Percentiles rank a stretch among this genome's conserved stretches.
phyloP scores from a whole-genome alignment of 2,113 vertebrate genomes.

The Pelecanus crispus region DNA sequence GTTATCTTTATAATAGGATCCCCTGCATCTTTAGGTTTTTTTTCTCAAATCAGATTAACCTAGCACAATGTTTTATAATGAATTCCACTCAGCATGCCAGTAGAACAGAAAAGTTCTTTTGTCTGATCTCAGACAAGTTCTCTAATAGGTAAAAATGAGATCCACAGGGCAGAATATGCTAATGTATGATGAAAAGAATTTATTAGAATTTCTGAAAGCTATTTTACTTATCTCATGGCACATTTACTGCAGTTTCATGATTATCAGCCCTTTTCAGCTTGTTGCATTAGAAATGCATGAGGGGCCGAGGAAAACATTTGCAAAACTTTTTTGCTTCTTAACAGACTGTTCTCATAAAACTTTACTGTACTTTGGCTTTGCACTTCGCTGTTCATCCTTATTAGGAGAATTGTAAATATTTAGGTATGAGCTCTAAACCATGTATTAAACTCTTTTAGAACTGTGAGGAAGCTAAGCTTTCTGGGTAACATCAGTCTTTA shows the following conservation, averaged over 20 bases:
- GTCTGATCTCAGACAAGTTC: slow-evolving; percentile 47
- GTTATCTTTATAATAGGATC: neutral
- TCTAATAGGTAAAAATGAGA: slow-evolving; percentile 65
- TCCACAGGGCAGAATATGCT: slow-evolving; percentile 18
- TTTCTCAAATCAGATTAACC: slow-evolving; percentile 32
- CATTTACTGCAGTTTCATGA: slow-evolving; percentile 8
- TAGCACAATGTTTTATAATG: slow-evolving; percentile 8
- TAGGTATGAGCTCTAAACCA: neutral
- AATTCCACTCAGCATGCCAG: slow-evolving; percentile 25
- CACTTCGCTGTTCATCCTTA: neutral
- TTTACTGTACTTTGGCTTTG: neutral
- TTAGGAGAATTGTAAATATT: neutral
- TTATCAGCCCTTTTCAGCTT: slow-evolving; percentile 17
- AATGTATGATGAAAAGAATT: slow-evolving; percentile 38
- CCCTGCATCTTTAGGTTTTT: neutral
- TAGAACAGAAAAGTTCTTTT: slow-evolving; percentile 31
- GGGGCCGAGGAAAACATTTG: neutral
- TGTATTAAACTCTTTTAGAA: neutral
- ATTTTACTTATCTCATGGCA: slow-evolving; percentile 20
- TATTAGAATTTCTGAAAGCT: slow-evolving; percentile 37
- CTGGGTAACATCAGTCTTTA: neutral
- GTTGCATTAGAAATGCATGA: slow-evolving; percentile 29
- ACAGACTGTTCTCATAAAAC: neutral
- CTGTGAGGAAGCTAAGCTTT: neutral
- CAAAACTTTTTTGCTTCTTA: neutral